Evolutionary conservation across 2,888 invertebrate genomes (phyloP).

Genomic region (Leptogaster cylindrica): DNA sequence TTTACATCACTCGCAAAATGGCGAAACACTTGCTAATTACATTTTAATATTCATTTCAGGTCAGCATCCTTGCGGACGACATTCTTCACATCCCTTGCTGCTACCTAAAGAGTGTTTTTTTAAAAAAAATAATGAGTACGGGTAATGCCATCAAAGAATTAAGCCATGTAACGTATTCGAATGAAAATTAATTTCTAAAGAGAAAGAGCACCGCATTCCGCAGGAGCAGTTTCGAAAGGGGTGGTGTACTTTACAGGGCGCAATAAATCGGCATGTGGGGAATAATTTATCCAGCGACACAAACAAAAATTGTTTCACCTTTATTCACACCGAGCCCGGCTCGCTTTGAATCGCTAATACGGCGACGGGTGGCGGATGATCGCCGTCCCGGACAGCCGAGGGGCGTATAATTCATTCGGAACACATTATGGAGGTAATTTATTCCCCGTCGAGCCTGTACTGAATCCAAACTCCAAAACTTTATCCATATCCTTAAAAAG

Average conservation of each 20-base stretch:
- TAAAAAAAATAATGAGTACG: slow-evolving; percentile 2
- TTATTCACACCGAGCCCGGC: background rate
- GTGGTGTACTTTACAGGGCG: background rate
- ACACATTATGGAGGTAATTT: slow-evolving; percentile 31
- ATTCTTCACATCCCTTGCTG: background rate
- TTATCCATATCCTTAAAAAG: slow-evolving; percentile 35
- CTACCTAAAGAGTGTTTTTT: background rate
- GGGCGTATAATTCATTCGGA: slow-evolving; percentile 24
- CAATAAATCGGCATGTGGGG: slow-evolving; percentile 26
- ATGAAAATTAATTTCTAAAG: slow-evolving; percentile 1
- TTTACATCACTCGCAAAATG: no score
- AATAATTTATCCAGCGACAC: slow-evolving; percentile 36
- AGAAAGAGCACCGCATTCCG: background rate
- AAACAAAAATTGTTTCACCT: slow-evolving; percentile 25
- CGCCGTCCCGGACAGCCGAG: background rate
- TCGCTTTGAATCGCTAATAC: slow-evolving; percentile 29
- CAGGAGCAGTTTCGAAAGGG: background rate
- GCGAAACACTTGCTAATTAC: no score
- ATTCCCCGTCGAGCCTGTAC: slow-evolving; percentile 19
- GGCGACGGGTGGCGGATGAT: background rate
- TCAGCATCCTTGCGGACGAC: background rate
- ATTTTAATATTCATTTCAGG: slow-evolving; percentile 15
- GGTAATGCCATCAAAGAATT: slow-evolving; percentile 10
- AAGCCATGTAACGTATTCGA: slow-evolving; percentile 6
- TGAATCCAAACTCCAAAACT: slow-evolving; percentile 37